phyloP scores from a whole-genome alignment of 2,113 vertebrate genomes.

The Forbesichthys papilliferus region DNA sequence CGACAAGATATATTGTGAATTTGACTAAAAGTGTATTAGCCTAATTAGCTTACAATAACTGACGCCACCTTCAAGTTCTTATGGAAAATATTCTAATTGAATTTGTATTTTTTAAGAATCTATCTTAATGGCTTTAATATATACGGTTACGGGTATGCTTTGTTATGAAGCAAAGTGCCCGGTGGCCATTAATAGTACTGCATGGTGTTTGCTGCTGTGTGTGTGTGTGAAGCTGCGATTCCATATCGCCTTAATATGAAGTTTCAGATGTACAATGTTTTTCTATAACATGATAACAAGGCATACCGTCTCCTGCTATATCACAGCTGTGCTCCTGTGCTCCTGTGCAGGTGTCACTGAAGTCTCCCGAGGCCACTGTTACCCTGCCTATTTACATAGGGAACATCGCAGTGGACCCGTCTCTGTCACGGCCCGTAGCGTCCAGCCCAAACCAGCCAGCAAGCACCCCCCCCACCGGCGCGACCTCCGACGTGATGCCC shows the following conservation, averaged over 20 bases:
- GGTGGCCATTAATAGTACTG: too few species aligned
- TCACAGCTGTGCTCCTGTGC: background rate
- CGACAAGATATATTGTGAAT: too few species aligned
- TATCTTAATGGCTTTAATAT: too few species aligned
- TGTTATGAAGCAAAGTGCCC: too few species aligned
- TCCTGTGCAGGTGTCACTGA: slow-evolving; percentile 85
- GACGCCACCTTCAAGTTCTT: too few species aligned
- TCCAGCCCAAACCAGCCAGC: slow-evolving; percentile 19
- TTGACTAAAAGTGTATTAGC: too few species aligned
- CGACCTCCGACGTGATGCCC: slow-evolving; percentile 56
- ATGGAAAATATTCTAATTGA: too few species aligned
- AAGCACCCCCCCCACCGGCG: slow-evolving; percentile 4
- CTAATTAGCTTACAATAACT: too few species aligned
- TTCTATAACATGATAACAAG: background rate
- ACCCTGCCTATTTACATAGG: slow-evolving; percentile 93
- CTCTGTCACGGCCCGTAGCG: slow-evolving; percentile 68
- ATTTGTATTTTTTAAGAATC: too few species aligned
- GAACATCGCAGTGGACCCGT: slow-evolving; percentile 87
- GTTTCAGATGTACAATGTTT: too few species aligned
- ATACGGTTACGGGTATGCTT: too few species aligned
- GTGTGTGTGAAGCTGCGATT: background rate
- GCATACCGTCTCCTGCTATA: background rate
- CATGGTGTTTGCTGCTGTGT: background rate
- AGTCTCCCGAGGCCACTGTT: slow-evolving; percentile 86
- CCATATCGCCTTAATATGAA: background rate